Evolutionary conservation across 1,140 invertebrate species (phyloP).

Genomic region (Magallana ariakensis): DNA sequence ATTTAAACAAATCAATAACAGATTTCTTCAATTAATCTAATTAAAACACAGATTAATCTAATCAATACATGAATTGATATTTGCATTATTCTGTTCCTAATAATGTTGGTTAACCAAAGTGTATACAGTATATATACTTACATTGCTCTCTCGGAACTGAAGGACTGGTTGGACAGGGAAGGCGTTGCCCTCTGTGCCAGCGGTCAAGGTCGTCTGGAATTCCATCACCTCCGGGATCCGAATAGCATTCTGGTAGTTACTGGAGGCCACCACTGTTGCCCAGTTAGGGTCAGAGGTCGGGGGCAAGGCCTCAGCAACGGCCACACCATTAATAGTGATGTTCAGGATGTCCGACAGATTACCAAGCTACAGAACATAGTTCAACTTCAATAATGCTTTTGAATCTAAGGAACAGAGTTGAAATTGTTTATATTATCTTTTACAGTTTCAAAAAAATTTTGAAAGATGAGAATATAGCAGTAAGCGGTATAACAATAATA

Average conservation of each 20-base stretch:
- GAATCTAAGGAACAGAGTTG: too few relatives aligned
- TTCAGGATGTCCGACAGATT: slow-evolving; percentile 60
- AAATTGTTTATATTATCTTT: too few relatives aligned
- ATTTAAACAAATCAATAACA: too few relatives aligned
- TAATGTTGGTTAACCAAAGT: too few relatives aligned
- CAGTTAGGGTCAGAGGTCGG: slow-evolving; percentile 43
- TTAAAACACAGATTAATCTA: too few relatives aligned
- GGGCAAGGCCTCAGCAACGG: slow-evolving; percentile 52
- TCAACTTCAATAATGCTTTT: too few relatives aligned
- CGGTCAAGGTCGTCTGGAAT: not conserved
- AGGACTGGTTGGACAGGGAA: slow-evolving; percentile 50
- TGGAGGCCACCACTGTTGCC: slow-evolving; percentile 20
- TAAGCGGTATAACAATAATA: too few relatives aligned
- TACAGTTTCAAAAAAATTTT: too few relatives aligned
- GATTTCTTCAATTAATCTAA: too few relatives aligned
- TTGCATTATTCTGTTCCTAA: too few relatives aligned
- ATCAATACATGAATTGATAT: too few relatives aligned
- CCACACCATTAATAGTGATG: slow-evolving; percentile 54
- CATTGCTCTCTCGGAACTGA: slow-evolving; percentile 44
- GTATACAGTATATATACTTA: not conserved
- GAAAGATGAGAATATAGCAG: too few relatives aligned
- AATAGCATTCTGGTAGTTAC: slow-evolving; percentile 31
- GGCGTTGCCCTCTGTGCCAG: slow-evolving; percentile 48
- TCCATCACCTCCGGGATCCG: slow-evolving; percentile 19
- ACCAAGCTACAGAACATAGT: slow-evolving; percentile 46